These are phyloP conservation scores for Tenodera sinensis DNA, from an alignment of 2,888 invertebrate genomes.

Conservation along the genomic window DNA sequence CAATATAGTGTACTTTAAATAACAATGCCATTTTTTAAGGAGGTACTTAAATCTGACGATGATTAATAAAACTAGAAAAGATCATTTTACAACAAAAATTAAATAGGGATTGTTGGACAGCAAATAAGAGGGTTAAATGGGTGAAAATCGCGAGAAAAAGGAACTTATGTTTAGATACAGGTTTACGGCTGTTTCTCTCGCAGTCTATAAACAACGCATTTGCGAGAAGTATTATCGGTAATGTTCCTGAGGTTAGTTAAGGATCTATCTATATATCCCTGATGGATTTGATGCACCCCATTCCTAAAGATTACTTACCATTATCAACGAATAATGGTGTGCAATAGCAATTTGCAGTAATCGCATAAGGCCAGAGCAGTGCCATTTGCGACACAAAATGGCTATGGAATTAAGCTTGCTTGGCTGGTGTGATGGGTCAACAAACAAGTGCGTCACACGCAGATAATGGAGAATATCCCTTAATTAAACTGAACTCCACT, in stretches of 20 bases:
- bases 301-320: neutral
- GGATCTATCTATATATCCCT: neutral
- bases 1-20: too few species aligned
- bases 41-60: too few species aligned
- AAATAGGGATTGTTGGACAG: too few species aligned
- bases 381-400: neutral
- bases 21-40: too few species aligned
- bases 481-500: too few species aligned
- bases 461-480: neutral
- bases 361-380: neutral
- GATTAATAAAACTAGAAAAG: too few species aligned
- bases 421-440: neutral
- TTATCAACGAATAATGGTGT: neutral
- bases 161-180: neutral
- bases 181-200: neutral
- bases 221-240: neutral
- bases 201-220: neutral
- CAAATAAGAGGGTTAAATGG: too few species aligned
- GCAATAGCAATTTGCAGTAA: neutral
- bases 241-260: neutral
- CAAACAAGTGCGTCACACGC: neutral
- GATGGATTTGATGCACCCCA: neutral
- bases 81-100: too few species aligned
- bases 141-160: neutral
- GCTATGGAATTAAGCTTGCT: neutral